Evolutionary conservation across 2,797 vertebrate genomes (phyloP).

Genomic region (Liparis tanakae): DNA sequence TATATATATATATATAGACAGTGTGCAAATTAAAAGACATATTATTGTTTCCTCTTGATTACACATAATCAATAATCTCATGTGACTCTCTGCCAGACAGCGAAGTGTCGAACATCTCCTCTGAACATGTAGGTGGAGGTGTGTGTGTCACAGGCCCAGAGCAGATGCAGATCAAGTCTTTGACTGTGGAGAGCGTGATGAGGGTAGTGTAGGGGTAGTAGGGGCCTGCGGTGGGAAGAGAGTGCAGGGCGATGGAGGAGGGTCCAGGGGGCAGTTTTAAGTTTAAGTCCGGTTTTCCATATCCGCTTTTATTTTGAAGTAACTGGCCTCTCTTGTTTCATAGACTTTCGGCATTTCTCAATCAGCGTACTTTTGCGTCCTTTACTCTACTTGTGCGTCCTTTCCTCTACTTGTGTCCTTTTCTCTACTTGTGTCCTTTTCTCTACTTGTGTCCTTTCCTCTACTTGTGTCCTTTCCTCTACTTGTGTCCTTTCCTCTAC

Average conservation of each 20-base stretch:
- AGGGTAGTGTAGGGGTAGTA: constrained; percentile 98
- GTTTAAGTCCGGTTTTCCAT: too few relatives aligned
- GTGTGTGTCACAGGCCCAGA: constrained; percentile 91
- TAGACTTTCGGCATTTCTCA: too few relatives aligned
- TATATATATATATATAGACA: too few relatives aligned
- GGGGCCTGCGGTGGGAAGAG: constrained; percentile 89
- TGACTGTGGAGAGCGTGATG: constrained; percentile 93
- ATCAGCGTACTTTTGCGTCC: too few relatives aligned
- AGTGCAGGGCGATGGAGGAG: constrained; percentile 90
- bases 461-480: too few relatives aligned
- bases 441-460: too few relatives aligned
- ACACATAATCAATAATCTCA: constrained; percentile 3
- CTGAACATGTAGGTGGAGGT: constrained; percentile 71
- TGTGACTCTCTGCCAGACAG: constrained; percentile 10
- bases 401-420: too few relatives aligned
- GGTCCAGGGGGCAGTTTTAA: constrained; percentile 87
- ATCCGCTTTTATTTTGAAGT: too few relatives aligned
- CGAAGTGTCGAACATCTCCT: constrained; percentile 18
- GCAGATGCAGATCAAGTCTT: constrained; percentile 94
- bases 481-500: too few relatives aligned
- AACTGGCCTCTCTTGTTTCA: too few relatives aligned
- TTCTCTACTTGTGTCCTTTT: too few relatives aligned
- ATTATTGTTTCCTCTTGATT: background rate
- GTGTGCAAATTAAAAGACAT: background rate
- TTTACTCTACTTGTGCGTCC: too few relatives aligned